phyloP scores from a whole-genome alignment of 1,140 invertebrate species.

The Micrasema minimum region DNA sequence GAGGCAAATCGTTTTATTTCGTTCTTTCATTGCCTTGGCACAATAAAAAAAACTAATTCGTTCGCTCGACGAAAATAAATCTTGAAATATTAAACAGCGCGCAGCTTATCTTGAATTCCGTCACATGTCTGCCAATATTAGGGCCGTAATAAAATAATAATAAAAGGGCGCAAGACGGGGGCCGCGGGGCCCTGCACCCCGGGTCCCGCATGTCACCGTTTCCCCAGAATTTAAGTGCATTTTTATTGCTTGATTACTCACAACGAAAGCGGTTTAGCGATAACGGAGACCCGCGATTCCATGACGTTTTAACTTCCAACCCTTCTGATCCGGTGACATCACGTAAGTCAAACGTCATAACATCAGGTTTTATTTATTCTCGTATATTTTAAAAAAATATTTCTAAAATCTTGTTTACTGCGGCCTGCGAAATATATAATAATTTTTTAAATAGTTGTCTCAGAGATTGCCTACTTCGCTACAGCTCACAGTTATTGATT shows the following conservation, averaged over 20 bases:
- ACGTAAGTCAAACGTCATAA: no score
- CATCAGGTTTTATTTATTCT: no score
- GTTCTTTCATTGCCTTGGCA: no score
- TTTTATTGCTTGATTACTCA: conserved; percentile 46
- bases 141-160: conserved; percentile 25
- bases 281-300: conserved; percentile 16
- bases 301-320: neutral
- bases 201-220: conserved; percentile 13
- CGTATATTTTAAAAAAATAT: no score
- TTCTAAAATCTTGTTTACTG: no score
- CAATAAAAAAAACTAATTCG: no score
- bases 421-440: no score
- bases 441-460: no score
- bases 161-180: conserved; percentile 10
- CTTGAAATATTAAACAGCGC: conserved; percentile 12
- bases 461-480: no score
- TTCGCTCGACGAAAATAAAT: neutral
- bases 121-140: conserved; percentile 31
- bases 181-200: neutral
- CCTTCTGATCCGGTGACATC: no score
- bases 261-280: conserved; percentile 33
- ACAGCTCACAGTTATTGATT: no score
- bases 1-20: no score
- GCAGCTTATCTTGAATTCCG: conserved; percentile 21
- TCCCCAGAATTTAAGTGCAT: conserved; percentile 37